Evolutionary conservation across 2,113 vertebrate species (phyloP).

Genomic region (Acinonyx jubatus): DNA sequence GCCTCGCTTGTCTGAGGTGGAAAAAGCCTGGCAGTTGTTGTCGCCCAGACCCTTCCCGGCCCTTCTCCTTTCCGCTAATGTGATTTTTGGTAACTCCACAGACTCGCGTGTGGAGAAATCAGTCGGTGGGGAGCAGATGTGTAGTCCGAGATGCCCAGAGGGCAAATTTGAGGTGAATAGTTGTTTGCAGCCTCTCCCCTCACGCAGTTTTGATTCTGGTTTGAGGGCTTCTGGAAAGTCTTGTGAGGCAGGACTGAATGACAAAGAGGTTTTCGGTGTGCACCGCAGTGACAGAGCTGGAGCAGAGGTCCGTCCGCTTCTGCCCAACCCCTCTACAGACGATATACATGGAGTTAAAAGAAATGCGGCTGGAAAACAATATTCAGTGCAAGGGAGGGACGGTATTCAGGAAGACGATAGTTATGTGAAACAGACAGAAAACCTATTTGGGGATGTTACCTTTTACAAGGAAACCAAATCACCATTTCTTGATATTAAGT

Average conservation of each 20-base stretch:
- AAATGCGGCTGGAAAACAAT: accelerated
- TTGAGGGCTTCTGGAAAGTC: background rate
- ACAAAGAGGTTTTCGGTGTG: accelerated
- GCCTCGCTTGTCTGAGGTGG: conserved; percentile 58
- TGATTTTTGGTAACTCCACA: background rate
- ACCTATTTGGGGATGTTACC: background rate
- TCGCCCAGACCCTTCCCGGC: background rate
- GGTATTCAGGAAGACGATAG: accelerated
- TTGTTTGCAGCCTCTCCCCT: background rate
- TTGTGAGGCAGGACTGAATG: background rate
- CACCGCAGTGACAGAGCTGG: accelerated
- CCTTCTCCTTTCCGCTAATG: background rate
- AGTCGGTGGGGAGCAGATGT: accelerated
- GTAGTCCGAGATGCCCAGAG: accelerated
- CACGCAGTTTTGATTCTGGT: background rate
- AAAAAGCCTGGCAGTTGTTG: background rate
- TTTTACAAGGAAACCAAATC: background rate
- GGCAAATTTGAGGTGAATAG: accelerated
- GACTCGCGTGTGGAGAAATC: background rate
- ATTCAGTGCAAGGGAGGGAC: background rate
- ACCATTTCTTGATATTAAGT: background rate
- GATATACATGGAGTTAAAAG: accelerated
- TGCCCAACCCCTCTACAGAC: accelerated
- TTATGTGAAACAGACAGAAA: background rate
- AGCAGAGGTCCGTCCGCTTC: background rate